Evolutionary conservation across 2,888 invertebrate species (phyloP).

Genomic region (Spatulosminthurus flaviceps): DNA sequence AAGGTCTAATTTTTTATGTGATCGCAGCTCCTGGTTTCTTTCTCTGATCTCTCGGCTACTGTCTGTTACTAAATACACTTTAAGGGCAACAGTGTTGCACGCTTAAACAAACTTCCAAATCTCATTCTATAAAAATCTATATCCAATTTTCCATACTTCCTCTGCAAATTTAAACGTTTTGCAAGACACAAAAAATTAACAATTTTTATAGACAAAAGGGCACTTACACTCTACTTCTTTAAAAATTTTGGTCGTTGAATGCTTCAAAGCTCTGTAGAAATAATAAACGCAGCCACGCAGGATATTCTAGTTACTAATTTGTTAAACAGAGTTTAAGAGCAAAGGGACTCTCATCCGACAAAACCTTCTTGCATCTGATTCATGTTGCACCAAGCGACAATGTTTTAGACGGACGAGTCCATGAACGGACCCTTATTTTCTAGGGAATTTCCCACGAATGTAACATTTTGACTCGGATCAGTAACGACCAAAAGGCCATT

Average conservation of each 20-base stretch:
- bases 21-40: slow-evolving; percentile 12
- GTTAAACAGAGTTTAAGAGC: not conserved
- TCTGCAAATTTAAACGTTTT: too few relatives aligned
- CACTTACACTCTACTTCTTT: too few relatives aligned
- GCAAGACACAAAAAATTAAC: too few relatives aligned
- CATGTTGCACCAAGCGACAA: slow-evolving; percentile 9
- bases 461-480: slow-evolving; percentile 2
- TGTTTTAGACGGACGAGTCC: not conserved
- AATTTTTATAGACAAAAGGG: too few relatives aligned
- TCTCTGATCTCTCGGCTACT: not conserved
- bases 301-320: not conserved
- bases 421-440: slow-evolving; percentile 8
- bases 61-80: not conserved
- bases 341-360: not conserved
- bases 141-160: too few relatives aligned
- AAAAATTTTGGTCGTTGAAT: too few relatives aligned
- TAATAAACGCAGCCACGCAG: too few relatives aligned
- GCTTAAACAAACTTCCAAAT: not conserved
- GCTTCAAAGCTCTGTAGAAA: too few relatives aligned
- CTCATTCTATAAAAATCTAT: not conserved
- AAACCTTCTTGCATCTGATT: not conserved
- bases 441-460: slow-evolving; percentile 5
- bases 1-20: slow-evolving; percentile 12
- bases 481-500: slow-evolving; percentile 2
- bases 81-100: slow-evolving; percentile 9